Evolutionary conservation across 2,888 invertebrate species (phyloP).

Genomic region (Dasysyrphus tricinctus): DNA sequence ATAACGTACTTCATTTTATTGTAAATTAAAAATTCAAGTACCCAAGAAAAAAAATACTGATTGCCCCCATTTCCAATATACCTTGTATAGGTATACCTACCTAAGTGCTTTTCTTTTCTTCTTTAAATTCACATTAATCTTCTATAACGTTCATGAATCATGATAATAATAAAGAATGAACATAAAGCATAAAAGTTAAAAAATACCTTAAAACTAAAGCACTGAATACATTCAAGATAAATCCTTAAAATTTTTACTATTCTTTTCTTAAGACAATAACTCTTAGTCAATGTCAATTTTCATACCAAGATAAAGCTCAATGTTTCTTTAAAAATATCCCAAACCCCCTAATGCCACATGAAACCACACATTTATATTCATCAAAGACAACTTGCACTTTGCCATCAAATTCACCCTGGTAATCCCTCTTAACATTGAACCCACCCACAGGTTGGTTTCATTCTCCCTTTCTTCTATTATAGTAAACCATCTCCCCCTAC

Average conservation of each 20-base stretch:
- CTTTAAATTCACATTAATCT: slow-evolving; percentile 4
- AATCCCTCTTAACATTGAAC: slow-evolving; percentile 36
- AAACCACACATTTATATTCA: slow-evolving; percentile 31
- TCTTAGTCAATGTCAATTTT: slow-evolving; percentile 39
- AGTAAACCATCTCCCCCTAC: not conserved
- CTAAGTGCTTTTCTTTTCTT: not conserved
- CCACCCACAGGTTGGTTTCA: slow-evolving; percentile 10
- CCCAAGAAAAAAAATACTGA: not conserved
- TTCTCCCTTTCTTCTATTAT: not conserved
- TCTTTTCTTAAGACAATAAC: slow-evolving; percentile 22
- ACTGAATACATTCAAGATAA: not conserved
- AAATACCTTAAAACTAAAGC: slow-evolving; percentile 12
- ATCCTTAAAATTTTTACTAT: not conserved
- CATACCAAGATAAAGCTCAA: not conserved
- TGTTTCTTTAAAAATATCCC: not conserved
- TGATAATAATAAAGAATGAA: not conserved
- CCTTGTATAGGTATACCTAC: not conserved
- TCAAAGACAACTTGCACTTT: slow-evolving; percentile 14
- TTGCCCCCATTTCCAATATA: not conserved
- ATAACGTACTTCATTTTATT: not conserved
- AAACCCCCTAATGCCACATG: not conserved
- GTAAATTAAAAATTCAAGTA: not conserved
- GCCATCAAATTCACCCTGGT: slow-evolving; percentile 31
- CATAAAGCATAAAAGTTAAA: not conserved
- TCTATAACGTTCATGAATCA: not conserved